Percentiles rank a stretch among this genome's conserved stretches.
Conservation (phyloP, 2,888 invertebrate species). For the Pandemis cinnamomeana region DNA sequence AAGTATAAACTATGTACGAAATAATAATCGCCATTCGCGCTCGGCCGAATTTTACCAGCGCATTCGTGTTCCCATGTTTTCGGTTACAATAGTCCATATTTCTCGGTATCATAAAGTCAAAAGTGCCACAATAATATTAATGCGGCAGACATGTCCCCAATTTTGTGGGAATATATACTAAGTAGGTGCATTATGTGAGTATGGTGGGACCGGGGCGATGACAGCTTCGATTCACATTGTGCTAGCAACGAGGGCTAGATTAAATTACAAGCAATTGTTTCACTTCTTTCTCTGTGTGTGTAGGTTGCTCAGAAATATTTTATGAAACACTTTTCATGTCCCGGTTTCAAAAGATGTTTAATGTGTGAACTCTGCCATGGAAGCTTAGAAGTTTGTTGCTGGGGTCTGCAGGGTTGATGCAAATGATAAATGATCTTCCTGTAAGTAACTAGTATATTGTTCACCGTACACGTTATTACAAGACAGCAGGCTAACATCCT, state of each 20-base stretch:
- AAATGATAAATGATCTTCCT: too few species aligned
- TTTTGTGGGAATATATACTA: slow-evolving; percentile 55
- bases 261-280: slow-evolving; percentile 33
- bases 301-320: slow-evolving; percentile 11
- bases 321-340: slow-evolving; percentile 19
- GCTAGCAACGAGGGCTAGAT: slow-evolving; percentile 38
- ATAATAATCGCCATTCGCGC: too few species aligned
- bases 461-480: too few species aligned
- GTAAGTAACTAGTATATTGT: too few species aligned
- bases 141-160: slow-evolving; percentile 47
- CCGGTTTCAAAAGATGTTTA: slow-evolving; percentile 3
- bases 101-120: neutral
- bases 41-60: neutral
- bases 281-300: slow-evolving; percentile 22
- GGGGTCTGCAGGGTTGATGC: too few species aligned
- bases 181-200: slow-evolving; percentile 58
- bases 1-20: neutral
- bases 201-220: slow-evolving; percentile 51
- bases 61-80: neutral
- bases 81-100: neutral
- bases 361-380: neutral
- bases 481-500: too few species aligned
- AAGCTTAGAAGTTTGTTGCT: too few species aligned
- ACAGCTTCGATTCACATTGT: slow-evolving; percentile 43
- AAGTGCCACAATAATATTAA: neutral